Base-by-base conservation (phyloP, 2,797 vertebrate genomes). In the Lophotriccus pileatus region DNA sequence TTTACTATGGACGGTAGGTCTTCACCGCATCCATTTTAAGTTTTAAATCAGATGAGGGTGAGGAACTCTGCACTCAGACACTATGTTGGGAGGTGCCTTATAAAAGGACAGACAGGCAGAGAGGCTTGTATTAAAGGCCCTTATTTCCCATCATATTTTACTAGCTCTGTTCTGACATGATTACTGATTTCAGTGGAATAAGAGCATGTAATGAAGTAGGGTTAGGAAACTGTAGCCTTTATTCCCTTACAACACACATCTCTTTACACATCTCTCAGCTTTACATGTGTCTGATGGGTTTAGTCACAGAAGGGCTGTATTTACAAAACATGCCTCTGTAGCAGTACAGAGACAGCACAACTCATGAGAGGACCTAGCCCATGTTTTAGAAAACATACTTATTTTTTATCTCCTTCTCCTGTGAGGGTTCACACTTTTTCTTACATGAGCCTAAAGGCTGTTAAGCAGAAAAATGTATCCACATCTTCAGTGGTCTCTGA, bases 21-120 rank as follows among this genome's bases (percentile, higher is more conserved):
- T 86, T 90, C 52, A 75, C 59, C 10, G 27, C 66, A 76, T 81
- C 89, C 87, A 93, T 86, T 94, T 81, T 36, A 55, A 83, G 93
- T 91, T 89, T 92, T 53, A 88, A 93, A 91, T 95, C 87, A 90
- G 89, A 62, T 56, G 64, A 90, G 49, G 80, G 93, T 62, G 85
- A 95, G 56, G 91, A 96, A 74, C 95, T 94, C 93, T 90, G 80
- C 95, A 87, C 91, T 94, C 89, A 86, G 92, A 50, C 78, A 47
- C 88, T 80, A 55, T 60, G 86, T 27, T 82, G 67, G 80, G 93
- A 95, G 90, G 90, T 93, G 90, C 64, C 78, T 87, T 78, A 63
- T 62, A 66, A 95, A 95, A 89, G 88, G 96, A 92, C 56, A 95
- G 81, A 78, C 83, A 91, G 55, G 82, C 60, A 94, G 58, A 94